These are phyloP conservation scores for Pseudomyrmex gracilis DNA, from an alignment of 1,140 invertebrate species.

Conservation along the genomic window DNA sequence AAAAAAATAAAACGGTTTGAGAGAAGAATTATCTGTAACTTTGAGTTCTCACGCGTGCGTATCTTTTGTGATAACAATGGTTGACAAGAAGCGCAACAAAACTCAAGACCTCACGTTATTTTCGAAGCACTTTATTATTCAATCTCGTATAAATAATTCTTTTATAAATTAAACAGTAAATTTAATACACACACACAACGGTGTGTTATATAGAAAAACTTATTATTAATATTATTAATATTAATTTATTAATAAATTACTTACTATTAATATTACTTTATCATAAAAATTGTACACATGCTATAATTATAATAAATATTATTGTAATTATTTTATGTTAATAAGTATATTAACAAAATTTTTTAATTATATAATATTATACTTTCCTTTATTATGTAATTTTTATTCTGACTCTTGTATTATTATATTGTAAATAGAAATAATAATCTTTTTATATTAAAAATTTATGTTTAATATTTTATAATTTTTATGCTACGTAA, in stretches of 20 bases:
- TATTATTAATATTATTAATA: background rate
- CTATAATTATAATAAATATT: no score
- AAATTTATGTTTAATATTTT: background rate
- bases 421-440: background rate
- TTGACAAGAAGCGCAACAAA: background rate
- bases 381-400: no score
- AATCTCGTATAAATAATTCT: background rate
- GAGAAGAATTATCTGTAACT: slow-evolving; percentile 31
- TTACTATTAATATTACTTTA: no score
- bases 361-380: no score
- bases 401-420: no score
- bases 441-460: slow-evolving; percentile 1
- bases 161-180: background rate
- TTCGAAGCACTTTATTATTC: background rate
- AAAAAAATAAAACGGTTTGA: background rate
- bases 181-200: background rate
- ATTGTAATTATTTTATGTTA: no score
- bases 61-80: background rate
- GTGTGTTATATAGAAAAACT: background rate
- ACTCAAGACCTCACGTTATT: background rate
- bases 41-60: background rate
- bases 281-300: no score
- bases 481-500: background rate
- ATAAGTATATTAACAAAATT: no score
- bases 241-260: background rate